Evolutionary conservation across 2,888 invertebrate genomes (phyloP).

Genomic region (Microplitis deprimator): DNA sequence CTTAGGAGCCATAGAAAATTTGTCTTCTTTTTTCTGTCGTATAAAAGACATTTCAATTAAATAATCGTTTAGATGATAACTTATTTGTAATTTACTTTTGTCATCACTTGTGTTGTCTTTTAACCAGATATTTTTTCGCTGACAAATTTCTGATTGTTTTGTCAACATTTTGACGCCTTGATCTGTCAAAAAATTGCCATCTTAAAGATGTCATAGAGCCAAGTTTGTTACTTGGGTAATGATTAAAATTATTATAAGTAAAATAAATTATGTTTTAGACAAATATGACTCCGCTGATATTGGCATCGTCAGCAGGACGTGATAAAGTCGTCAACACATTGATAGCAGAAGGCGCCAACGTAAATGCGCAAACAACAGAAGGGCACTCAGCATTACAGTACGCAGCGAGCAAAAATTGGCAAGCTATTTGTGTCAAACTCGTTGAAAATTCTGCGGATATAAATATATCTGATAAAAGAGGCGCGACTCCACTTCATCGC

Average conservation of each 20-base stretch:
- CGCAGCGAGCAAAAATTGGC: slow-evolving; percentile 88
- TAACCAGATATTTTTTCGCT: no score
- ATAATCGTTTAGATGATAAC: no score
- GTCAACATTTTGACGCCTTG: no score
- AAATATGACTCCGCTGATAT: slow-evolving; percentile 83
- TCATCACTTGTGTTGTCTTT: no score
- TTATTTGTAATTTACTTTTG: no score
- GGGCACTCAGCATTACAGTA: slow-evolving; percentile 89
- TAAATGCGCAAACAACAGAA: slow-evolving; percentile 80
- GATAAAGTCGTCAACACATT: slow-evolving; percentile 79
- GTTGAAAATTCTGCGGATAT: slow-evolving; percentile 80
- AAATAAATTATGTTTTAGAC: slow-evolving; percentile 66
- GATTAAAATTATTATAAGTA: neutral
- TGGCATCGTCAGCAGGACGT: slow-evolving; percentile 85
- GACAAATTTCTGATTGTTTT: no score
- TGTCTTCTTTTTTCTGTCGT: no score
- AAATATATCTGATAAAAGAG: slow-evolving; percentile 79
- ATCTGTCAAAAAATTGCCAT: neutral
- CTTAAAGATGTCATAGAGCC: neutral
- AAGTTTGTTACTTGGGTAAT: no score
- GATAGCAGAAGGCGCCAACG: slow-evolving; percentile 79
- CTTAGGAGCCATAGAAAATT: no score
- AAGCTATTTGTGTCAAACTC: slow-evolving; percentile 79
- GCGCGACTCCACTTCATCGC: slow-evolving; percentile 84
- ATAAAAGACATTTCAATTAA: no score